Evolutionary conservation across 2,797 vertebrate genomes (phyloP), one percentile per base, ranked within the genome.

Genomic region (Hydrocynus forskahlii): DNA sequence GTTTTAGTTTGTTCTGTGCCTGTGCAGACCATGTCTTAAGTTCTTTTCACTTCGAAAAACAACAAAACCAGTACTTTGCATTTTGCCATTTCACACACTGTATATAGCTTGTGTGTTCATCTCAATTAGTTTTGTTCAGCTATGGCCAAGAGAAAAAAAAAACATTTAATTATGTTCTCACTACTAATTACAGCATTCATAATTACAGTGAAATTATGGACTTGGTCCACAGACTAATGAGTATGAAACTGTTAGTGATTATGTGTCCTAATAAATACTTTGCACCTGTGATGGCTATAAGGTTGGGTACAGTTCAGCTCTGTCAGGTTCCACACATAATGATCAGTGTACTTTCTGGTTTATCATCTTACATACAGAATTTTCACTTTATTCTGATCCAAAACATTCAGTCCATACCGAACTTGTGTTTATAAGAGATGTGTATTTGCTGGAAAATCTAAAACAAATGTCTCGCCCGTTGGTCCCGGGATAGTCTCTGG

Each of bases 161-260:
- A 45, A 23, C 21, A 59, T 7, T 12, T 50, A 2, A 54, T 54
- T 17, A 70, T 57, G 38, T 14, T 54, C 63, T 77, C 19, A n/a
- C 16, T 43, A 23, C 45, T 79, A 29, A 62, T 71, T 60, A 79
- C 40, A 59, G 21, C 66, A 78, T 25, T 23, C n/a, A 45, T 43
- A 70, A 68, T 50, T 76, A 35, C 8, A 48, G 76, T 68, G 12
- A 71, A 50, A 79, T 79, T 62, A 79, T 38, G 29, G 25, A n/a
- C 16, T 52, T 79, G 38, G 21, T 79, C 14, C 8, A 14, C 23
- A 48, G 43, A 48, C 8, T 79, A 71, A 79, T 79, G 55, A 71
- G 54, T 55, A 45, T 35, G 14, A 54, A 52, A 48, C 25, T 79
- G 67, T 62, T 71, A 55, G 55, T 62, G 8, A 71, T 71, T 48